Percentiles rank a stretch among this genome's conserved stretches.
phyloP scores from a whole-genome alignment of 1,140 invertebrate species.

The Notospermus geniculatus region DNA sequence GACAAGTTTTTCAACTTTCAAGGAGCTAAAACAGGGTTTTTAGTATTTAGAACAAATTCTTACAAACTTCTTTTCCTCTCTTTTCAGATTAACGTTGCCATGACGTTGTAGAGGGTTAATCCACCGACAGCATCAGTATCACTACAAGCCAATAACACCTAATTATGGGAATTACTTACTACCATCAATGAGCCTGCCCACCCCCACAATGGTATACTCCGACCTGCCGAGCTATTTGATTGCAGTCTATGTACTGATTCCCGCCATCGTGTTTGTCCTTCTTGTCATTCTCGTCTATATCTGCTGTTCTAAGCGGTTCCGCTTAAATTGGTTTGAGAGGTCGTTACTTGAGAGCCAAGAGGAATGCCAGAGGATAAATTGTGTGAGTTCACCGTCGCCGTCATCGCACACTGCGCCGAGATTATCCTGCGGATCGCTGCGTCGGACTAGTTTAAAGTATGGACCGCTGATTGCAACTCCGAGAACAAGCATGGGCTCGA shows the following conservation, averaged over 20 bases:
- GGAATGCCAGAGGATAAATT: neutral
- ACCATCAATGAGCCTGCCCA: neutral
- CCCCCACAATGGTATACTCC: constrained; percentile 9
- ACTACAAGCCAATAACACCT: too few relatives aligned
- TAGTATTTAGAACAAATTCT: too few relatives aligned
- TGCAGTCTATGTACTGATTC: constrained; percentile 28
- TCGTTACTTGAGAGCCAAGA: constrained; percentile 23
- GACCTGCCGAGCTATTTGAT: constrained; percentile 22
- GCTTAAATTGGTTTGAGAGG: constrained; percentile 40
- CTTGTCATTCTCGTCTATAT: constrained; percentile 27
- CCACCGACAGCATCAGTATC: too few relatives aligned
- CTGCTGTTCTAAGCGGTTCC: constrained; percentile 31
- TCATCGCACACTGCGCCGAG: neutral
- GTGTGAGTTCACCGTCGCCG: neutral
- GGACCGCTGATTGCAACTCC: constrained; percentile 9
- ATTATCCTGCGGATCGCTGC: neutral
- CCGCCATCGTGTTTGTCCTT: constrained; percentile 23
- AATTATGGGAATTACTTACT: too few relatives aligned
- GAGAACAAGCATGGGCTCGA: constrained; percentile 32
- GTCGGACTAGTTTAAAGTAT: constrained; percentile 3
- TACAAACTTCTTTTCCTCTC: too few relatives aligned
- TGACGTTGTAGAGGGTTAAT: too few relatives aligned
- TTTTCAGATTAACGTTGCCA: too few relatives aligned
- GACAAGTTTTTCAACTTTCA: too few relatives aligned
- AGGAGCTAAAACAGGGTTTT: too few relatives aligned